Evolutionary conservation across 2,888 invertebrate species (phyloP).

Genomic region (Rotaria socialis): DNA sequence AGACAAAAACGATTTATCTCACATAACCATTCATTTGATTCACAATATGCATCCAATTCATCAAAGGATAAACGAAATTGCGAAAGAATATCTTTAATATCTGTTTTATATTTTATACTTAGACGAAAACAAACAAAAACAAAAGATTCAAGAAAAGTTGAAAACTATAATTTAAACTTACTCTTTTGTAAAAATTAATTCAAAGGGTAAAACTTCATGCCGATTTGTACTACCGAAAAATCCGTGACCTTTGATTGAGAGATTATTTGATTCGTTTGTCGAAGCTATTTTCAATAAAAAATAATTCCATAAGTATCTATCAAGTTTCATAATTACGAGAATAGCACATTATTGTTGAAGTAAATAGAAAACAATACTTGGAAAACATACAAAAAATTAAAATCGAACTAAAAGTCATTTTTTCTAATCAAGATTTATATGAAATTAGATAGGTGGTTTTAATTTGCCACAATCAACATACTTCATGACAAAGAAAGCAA

Average conservation of each 20-base stretch:
- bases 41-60: constrained; percentile 54
- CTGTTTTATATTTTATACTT: not conserved
- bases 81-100: not conserved
- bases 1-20: constrained; percentile 54
- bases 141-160: not conserved
- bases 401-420: no score
- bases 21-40: constrained; percentile 54
- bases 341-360: no score
- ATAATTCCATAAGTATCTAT: no score
- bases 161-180: not conserved
- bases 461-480: no score
- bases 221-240: constrained; percentile 12
- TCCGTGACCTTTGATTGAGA: not conserved
- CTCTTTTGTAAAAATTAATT: constrained; percentile 4
- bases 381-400: no score
- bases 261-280: not conserved
- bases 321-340: no score
- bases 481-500: no score
- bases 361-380: no score
- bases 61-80: constrained; percentile 52
- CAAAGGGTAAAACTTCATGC: not conserved
- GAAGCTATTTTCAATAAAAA: not conserved
- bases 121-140: not conserved
- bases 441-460: no score
- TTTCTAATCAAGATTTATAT: no score